phyloP scores from a whole-genome alignment of 2,888 invertebrate species.

The Itoplectis maculator region DNA sequence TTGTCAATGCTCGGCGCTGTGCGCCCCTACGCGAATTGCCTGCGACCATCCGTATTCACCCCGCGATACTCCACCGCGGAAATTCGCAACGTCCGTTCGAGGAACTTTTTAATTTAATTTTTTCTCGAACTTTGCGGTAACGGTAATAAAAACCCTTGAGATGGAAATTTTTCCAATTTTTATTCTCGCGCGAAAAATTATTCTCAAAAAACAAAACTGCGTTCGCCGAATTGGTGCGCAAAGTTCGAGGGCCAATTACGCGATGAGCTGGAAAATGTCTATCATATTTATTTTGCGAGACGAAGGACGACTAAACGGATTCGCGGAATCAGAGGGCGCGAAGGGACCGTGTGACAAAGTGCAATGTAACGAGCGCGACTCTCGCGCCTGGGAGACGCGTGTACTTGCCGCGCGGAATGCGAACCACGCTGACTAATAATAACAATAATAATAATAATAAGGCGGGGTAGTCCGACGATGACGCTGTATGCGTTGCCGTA shows the following conservation, averaged over 20 bases:
- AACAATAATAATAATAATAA: conserved; percentile 73
- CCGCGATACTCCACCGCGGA: too few species aligned
- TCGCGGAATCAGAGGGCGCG: conserved; percentile 63
- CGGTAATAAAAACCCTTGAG: too few species aligned
- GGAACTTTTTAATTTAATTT: too few species aligned
- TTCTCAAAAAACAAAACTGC: too few species aligned
- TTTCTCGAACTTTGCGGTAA: too few species aligned
- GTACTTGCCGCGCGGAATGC: conserved; percentile 77
- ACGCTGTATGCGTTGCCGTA: conserved; percentile 35
- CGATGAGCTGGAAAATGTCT: neutral
- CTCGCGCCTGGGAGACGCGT: conserved; percentile 73
- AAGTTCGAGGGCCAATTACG: neutral
- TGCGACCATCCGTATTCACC: neutral
- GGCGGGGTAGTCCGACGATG: conserved; percentile 25
- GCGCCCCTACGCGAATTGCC: neutral
- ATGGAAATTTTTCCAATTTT: too few species aligned
- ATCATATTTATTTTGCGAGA: neutral
- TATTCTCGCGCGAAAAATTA: too few species aligned
- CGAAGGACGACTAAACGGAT: neutral
- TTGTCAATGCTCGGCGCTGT: neutral
- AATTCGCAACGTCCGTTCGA: too few species aligned
- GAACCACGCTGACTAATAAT: conserved; percentile 75
- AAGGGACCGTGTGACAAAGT: conserved; percentile 75
- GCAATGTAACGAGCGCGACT: conserved; percentile 73
- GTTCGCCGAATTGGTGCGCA: too few species aligned